Evolutionary conservation across 2,797 vertebrate genomes (phyloP), one percentile per base, ranked within the genome.

Genomic region (Melanotaenia maccullochi): DNA sequence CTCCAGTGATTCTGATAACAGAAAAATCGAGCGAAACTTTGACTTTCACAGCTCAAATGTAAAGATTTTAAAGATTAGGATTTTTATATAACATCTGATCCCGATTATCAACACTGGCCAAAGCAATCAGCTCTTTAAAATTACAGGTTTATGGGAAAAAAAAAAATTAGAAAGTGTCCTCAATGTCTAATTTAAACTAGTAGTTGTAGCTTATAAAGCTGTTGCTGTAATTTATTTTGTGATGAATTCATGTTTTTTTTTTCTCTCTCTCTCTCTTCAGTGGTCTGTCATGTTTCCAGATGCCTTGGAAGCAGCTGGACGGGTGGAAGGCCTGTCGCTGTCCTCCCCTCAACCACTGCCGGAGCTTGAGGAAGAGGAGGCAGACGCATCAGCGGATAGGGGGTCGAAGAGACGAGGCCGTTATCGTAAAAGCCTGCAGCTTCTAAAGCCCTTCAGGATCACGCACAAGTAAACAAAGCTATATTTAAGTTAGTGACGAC

Each of bases 391-490:
- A 0, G 24, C 49, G 22, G 85, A 83, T 59, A 68, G 55, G 38
- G 88, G 75, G 8, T 75, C 78, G 0, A 93, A 92, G 81, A 87
- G 84, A 79, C 87, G 60, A 70, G 92, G 92, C 33, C 93, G 92
- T 84, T 96, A 95, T 83, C 88, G 90, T 13, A 86, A 93, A 5
- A 95, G 95, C 82, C 89, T 95, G 73, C 94, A 95, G 71, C 90
- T 96, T 73, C 81, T 96, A 40, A 96, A 96, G 83, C 95, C 95
- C 73, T 95, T 95, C 82, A 93, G 95, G 84, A 93, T 94, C 82
- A 95, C 93, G 32, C 90, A 95, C 76, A 95, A 94, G 95, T 96
- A 94, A 94, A 80, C 51, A 65, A 44, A 65, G n/a, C 33, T 20
- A 0, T 28, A 28, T 83, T 79, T 44, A 40, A 28, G 9, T 58